phyloP scores from a whole-genome alignment of 37 sponge, comb jelly and placozoan species.

The Spongilla lacustris region DNA sequence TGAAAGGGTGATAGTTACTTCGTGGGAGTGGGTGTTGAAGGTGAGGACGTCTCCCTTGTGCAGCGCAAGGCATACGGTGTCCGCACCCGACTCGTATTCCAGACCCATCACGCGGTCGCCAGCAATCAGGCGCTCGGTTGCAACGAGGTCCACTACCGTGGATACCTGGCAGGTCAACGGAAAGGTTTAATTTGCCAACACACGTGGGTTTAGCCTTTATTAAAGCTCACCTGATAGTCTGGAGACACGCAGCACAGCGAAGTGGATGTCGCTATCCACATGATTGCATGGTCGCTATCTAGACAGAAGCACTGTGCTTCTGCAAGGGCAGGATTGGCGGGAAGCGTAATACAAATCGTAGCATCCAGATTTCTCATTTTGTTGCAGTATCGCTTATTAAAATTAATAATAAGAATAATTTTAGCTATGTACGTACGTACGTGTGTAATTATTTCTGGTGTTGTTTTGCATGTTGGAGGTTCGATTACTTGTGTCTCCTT shows the following conservation, averaged over 20 bases:
- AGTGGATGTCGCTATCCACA: slow-evolving; percentile 55
- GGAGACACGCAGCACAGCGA: slow-evolving; percentile 39
- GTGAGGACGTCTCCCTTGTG: slow-evolving; percentile 76
- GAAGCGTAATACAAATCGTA: slow-evolving; percentile 19
- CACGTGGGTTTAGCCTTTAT: slow-evolving; percentile 1
- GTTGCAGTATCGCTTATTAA: background rate
- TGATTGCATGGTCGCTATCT: slow-evolving; percentile 50
- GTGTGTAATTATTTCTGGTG: too few species aligned
- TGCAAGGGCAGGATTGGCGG: slow-evolving; percentile 12
- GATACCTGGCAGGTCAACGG: background rate
- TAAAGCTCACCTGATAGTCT: slow-evolving; percentile 6
- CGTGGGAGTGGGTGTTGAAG: slow-evolving; percentile 42
- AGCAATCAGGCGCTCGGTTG: slow-evolving; percentile 39
- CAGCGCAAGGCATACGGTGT: slow-evolving; percentile 78
- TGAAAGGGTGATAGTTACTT: slow-evolving; percentile 9
- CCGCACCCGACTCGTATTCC: slow-evolving; percentile 73
- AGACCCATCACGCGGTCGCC: slow-evolving; percentile 59
- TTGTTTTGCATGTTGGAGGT: background rate
- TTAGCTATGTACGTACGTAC: background rate
- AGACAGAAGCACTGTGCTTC: slow-evolving; percentile 47
- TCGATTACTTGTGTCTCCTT: too few species aligned
- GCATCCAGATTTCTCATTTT: slow-evolving; percentile 54
- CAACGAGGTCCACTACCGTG: background rate
- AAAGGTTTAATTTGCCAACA: background rate
- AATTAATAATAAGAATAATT: slow-evolving; percentile 5